Evolutionary conservation across 2,113 vertebrate species (phyloP).

Genomic region (Callipepla squamata): DNA sequence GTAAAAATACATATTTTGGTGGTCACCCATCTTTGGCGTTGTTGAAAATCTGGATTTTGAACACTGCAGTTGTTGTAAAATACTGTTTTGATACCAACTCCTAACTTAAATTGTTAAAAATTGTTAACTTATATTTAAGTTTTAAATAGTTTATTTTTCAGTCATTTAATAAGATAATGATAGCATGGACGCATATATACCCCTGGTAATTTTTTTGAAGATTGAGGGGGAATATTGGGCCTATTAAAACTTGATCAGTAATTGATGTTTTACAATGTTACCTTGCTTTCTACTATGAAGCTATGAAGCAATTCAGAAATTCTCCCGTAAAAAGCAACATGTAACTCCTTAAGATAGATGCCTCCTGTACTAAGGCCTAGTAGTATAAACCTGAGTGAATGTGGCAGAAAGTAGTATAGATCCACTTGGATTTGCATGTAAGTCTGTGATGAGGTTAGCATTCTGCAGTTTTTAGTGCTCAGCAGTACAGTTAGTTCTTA

Average conservation of each 20-base stretch:
- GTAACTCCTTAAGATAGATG: neutral
- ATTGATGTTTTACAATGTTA: neutral
- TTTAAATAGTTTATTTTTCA: neutral
- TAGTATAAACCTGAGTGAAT: neutral
- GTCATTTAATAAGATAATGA: neutral
- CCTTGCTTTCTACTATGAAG: neutral
- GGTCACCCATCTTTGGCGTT: neutral
- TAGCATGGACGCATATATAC: neutral
- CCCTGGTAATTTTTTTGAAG: neutral
- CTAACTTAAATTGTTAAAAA: neutral
- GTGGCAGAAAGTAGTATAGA: neutral
- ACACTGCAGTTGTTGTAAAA: neutral
- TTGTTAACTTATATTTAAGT: neutral
- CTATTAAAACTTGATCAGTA: neutral
- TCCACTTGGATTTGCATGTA: neutral
- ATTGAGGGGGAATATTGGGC: neutral
- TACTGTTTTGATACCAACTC: neutral
- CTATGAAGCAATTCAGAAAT: neutral
- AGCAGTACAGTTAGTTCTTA: neutral
- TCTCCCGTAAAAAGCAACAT: neutral
- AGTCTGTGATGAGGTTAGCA: neutral
- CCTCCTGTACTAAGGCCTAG: neutral
- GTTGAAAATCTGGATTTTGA: neutral
- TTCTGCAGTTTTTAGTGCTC: neutral
- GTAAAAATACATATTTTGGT: neutral